phyloP scores from a whole-genome alignment of 2,113 vertebrate species.

The Garra rufa region DNA sequence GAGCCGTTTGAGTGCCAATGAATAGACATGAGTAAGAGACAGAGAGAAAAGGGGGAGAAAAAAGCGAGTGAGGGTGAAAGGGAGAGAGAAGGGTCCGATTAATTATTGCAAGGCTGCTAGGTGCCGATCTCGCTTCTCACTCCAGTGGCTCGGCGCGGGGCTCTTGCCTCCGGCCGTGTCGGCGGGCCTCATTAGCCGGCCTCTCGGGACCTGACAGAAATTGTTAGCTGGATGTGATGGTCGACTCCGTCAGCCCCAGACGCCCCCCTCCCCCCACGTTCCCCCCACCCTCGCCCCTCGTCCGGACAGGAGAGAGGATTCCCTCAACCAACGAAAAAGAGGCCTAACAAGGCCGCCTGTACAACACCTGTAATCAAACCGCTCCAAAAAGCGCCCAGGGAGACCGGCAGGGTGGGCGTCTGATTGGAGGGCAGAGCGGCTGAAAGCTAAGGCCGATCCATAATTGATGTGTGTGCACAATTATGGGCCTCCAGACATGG shows the following conservation, averaged over 20 bases:
- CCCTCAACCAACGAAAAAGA: slow-evolving; percentile 68
- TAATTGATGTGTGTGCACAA: slow-evolving; percentile 90
- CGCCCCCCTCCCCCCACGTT: slow-evolving; percentile 14
- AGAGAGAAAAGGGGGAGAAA: slow-evolving; percentile 34
- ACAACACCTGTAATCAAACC: slow-evolving; percentile 89
- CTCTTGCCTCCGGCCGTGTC: slow-evolving; percentile 93
- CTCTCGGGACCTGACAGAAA: slow-evolving; percentile 90
- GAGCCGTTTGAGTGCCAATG: slow-evolving; percentile 81
- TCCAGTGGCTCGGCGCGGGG: slow-evolving; percentile 85
- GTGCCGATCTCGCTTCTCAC: slow-evolving; percentile 92
- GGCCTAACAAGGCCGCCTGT: slow-evolving; percentile 78
- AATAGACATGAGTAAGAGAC: slow-evolving; percentile 79
- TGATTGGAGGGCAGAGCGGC: slow-evolving; percentile 82
- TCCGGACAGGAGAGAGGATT: slow-evolving; percentile 58
- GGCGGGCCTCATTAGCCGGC: slow-evolving; percentile 93
- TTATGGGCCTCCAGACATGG: slow-evolving; percentile 88
- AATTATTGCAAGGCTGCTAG: slow-evolving; percentile 91
- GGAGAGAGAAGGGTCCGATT: slow-evolving; percentile 77
- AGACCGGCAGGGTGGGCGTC: slow-evolving; percentile 66
- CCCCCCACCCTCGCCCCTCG: slow-evolving; percentile 51
- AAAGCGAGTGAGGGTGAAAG: slow-evolving; percentile 37
- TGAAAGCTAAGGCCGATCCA: slow-evolving; percentile 80
- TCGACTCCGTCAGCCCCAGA: slow-evolving; percentile 76
- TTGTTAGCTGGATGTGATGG: slow-evolving; percentile 91
- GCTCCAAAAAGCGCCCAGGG: slow-evolving; percentile 77